These are phyloP conservation scores for Sminthurinus aureus DNA, from an alignment of 2,888 invertebrate genomes.

Conservation along the genomic window DNA sequence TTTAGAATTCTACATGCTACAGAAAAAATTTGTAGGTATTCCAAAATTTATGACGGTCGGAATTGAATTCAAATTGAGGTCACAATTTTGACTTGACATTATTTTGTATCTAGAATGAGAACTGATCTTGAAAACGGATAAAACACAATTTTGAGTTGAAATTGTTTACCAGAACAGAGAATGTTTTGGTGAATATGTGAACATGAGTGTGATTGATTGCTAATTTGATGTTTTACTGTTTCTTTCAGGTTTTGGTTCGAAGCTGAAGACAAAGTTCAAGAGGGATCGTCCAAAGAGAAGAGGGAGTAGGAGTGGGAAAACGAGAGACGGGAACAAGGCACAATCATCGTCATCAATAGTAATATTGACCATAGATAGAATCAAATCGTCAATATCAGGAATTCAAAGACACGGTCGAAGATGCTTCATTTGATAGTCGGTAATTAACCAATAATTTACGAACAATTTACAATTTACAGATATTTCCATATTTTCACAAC, in stretches of 20 bases:
- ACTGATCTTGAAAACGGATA: too few relatives aligned
- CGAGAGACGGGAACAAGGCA: background rate
- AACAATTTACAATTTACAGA: background rate
- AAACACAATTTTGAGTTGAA: too few relatives aligned
- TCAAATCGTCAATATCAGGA: conserved; percentile 9
- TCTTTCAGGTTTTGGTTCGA: conserved; percentile 23
- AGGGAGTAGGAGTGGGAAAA: conserved; percentile 2
- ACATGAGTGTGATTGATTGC: too few relatives aligned
- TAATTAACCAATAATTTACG: background rate
- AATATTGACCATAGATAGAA: background rate
- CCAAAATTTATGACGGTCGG: background rate
- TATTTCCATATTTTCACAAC: background rate
- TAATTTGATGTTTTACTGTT: background rate
- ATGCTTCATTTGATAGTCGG: conserved; percentile 49
- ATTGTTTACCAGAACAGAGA: too few relatives aligned
- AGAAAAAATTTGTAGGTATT: background rate
- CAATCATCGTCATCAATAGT: background rate
- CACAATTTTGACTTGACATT: too few relatives aligned
- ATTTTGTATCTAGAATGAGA: too few relatives aligned
- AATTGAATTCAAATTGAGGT: too few relatives aligned
- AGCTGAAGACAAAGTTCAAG: conserved; percentile 25
- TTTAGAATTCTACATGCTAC: background rate
- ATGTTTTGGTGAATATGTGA: too few relatives aligned
- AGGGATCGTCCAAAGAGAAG: conserved; percentile 13
- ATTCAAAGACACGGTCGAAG: conserved; percentile 31